Evolutionary conservation across 1,140 invertebrate genomes (phyloP), one percentile per base, ranked within the genome.

Genomic region (Eulimnadia texana): DNA sequence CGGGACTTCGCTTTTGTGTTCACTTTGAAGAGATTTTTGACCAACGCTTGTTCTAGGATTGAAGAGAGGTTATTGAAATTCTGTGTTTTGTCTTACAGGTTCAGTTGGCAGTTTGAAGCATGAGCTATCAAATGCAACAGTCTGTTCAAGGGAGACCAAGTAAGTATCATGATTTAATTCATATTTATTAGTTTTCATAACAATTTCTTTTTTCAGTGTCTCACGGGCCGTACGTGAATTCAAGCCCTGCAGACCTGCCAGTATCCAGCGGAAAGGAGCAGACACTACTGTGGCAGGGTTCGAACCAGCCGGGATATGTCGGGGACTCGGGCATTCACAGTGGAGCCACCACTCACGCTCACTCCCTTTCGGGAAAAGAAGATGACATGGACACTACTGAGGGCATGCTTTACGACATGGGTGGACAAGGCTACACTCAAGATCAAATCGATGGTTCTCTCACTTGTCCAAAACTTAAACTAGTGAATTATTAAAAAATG

Each of bases 281-380:
- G 70, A 93, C 92, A 0, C 78, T 95, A 58, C 85, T 94, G 82
- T 96, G 92, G 92, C 90, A 94, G 71, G 55, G 55, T 29, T 27
- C 33, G 25, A 50, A 24, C 6, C 92, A 95, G 72, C 90, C 85
- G 69, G 86, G 86, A 10, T 95, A 95, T 75, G 80, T 94, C 79
- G 87, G 80, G 63, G 94, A 97, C 73, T 97, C 93, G 65, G 93
- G 93, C 60, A 96, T 97, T 69, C 91, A 97, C 73, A 96, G 93
- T 50, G 92, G 92, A 51, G 89, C 88, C 28, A 90, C 89, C 27
- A 97, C 93, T 67, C 90, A 94, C 74, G 91, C 91, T 49, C 88
- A 88, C 64, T 93, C 90, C 60, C 77, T 93, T 24, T 86, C 84
- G 52, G 88, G 88, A 51, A 90, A 70, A 52, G 88, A 92, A 72